Evolutionary conservation across 1,140 invertebrate genomes (phyloP), one percentile per base, ranked within the genome.

Genomic region (Brachionus koreanus): DNA sequence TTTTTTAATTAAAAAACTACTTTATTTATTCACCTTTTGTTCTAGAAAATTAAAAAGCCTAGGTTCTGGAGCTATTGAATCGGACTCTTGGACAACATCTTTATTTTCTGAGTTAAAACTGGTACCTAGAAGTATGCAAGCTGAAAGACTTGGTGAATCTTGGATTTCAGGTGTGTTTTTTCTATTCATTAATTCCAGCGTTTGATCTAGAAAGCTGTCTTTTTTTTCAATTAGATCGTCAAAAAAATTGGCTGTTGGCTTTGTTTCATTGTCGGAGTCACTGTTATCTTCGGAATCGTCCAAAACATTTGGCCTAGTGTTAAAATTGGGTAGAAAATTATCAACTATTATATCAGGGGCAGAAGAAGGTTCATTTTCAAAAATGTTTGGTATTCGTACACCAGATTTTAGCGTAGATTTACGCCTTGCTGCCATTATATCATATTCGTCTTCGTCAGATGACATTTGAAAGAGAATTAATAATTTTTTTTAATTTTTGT

Each of bases 391-490:
- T 25, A 57, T 16, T 19, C n/a, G 16, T 57, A 19, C n/a, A 23
- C 49, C n/a, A 57, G 16, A 16, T 19, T 57, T 57, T 5, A 57
- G 49, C 49, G 49, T 57, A 19, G 49, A 57, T 57, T 57, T 57
- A 57, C 49, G 49, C 49, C 49, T 57, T 5, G 49, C 5, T 57
- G 49, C 49, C 49, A 57, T 57, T 23, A 57, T 57, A 25, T 57
- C 49, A 39, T 69, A 69, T 39, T 69, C 65, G 19, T 69, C 65
- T 16, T 69, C 65, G 19, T 69, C 65, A 39, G 65, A 69, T 69
- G 65, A 69, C 65, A 69, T 69, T 39, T 42, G 37, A 39, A 6
- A 39, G n/a, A 37, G 29, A 29, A 29, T 29, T 29, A 29, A 39
- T 37, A 16, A 39, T 37, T 37, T 43, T 23, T 7, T 46, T 46